Evolutionary conservation across 1,140 invertebrate genomes (phyloP).

Genomic region (Orussus abietinus): DNA sequence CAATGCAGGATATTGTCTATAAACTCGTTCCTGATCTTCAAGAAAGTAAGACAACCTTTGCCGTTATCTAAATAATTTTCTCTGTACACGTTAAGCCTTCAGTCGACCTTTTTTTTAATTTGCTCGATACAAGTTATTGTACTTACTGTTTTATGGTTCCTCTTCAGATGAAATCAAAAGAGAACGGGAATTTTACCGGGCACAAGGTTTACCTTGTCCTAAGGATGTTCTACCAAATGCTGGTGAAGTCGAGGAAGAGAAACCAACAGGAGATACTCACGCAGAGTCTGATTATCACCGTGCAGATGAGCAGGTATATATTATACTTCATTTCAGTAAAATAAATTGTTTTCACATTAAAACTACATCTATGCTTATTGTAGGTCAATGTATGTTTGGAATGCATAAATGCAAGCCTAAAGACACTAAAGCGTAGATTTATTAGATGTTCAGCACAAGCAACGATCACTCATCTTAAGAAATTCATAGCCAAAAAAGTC

Average conservation of each 20-base stretch:
- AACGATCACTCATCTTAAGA: constrained; percentile 95
- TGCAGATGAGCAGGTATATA: constrained; percentile 84
- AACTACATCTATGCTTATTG: constrained; percentile 1
- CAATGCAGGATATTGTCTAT: constrained; percentile 98
- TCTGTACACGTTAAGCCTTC: no score
- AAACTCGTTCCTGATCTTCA: constrained; percentile 92
- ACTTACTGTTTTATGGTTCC: constrained; percentile 7
- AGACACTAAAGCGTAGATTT: constrained; percentile 82
- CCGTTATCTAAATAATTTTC: no score
- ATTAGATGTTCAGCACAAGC: constrained; percentile 93
- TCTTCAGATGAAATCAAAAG: constrained; percentile 78
- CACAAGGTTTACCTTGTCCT: constrained; percentile 78
- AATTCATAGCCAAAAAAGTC: constrained; percentile 95
- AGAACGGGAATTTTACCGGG: constrained; percentile 83
- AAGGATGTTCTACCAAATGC: constrained; percentile 77
- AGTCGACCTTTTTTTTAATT: no score
- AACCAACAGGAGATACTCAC: constrained; percentile 63
- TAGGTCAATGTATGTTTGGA: constrained; percentile 86
- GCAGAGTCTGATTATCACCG: constrained; percentile 89
- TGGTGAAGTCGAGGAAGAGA: constrained; percentile 62
- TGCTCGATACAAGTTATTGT: constrained; percentile 8
- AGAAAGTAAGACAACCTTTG: constrained; percentile 81
- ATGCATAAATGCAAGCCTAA: constrained; percentile 78
- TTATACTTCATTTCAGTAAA: constrained; percentile 5
- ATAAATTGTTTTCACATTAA: neutral